phyloP scores from a whole-genome alignment of 2,888 invertebrate species.

The Euplexia lucipara region DNA sequence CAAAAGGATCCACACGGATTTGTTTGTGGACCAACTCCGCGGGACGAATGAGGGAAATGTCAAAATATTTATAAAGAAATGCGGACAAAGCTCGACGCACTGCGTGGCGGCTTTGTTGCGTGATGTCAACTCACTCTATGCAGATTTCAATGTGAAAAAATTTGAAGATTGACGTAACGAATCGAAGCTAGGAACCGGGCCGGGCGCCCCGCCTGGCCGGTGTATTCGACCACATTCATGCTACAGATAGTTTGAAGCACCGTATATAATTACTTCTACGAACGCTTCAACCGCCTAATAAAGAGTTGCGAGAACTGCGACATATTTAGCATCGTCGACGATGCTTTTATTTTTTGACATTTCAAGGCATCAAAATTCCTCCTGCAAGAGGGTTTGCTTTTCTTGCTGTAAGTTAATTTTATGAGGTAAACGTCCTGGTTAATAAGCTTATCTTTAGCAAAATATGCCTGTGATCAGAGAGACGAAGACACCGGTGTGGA shows the following conservation, averaged over 20 bases:
- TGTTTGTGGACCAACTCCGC: slow-evolving; percentile 86
- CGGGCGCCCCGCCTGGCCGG: slow-evolving; percentile 84
- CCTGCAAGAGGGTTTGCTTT: slow-evolving; percentile 24
- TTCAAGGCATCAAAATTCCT: slow-evolving; percentile 68
- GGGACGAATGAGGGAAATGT: slow-evolving; percentile 88
- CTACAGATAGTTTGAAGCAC: slow-evolving; percentile 83
- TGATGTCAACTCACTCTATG: slow-evolving; percentile 89
- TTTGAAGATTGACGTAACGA: slow-evolving; percentile 89
- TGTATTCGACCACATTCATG: slow-evolving; percentile 77
- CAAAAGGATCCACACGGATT: slow-evolving; percentile 88
- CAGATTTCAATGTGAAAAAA: slow-evolving; percentile 87
- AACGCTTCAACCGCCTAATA: slow-evolving; percentile 83
- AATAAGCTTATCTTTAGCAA: slow-evolving; percentile 56
- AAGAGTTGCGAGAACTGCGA: slow-evolving; percentile 84
- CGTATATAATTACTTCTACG: slow-evolving; percentile 89
- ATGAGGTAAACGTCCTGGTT: slow-evolving; percentile 50
- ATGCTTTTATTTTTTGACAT: slow-evolving; percentile 76
- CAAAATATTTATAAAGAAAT: slow-evolving; percentile 91
- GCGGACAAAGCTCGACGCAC: slow-evolving; percentile 83
- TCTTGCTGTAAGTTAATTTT: slow-evolving; percentile 42
- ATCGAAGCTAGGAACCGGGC: slow-evolving; percentile 75
- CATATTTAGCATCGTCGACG: slow-evolving; percentile 72
- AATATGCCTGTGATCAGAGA: slow-evolving; percentile 48
- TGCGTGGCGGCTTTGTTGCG: slow-evolving; percentile 84
- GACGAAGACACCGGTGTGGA: slow-evolving; percentile 44